These are phyloP conservation scores for Epinephelus cyanopodus DNA, from an alignment of 2,113 vertebrate species.

Conservation along the genomic window DNA sequence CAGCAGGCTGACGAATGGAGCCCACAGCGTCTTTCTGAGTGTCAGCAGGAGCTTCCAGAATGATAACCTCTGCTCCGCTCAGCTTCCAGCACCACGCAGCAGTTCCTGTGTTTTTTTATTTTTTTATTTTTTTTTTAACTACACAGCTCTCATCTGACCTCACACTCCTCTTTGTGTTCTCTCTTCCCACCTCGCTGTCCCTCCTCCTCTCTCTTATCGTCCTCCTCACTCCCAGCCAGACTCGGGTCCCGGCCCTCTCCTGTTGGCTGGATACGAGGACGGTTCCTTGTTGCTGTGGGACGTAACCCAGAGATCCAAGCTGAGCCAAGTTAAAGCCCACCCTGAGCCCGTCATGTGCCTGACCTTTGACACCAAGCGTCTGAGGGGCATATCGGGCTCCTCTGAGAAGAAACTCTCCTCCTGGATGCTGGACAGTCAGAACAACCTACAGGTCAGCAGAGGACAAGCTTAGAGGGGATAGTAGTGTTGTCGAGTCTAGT, in stretches of 20 bases:
- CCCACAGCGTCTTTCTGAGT: constrained; percentile 63
- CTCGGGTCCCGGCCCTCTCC: constrained; percentile 83
- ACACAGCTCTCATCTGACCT: constrained; percentile 23
- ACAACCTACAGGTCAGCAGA: constrained; percentile 92
- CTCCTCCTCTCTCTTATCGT: constrained; percentile 42
- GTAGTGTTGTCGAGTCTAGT: background rate
- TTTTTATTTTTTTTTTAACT: constrained; percentile 24
- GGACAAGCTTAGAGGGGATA: constrained; percentile 40
- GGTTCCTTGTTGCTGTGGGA: constrained; percentile 95
- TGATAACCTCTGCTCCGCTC: constrained; percentile 84
- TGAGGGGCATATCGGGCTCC: constrained; percentile 92
- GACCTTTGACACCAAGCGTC: constrained; percentile 89
- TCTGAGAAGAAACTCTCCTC: constrained; percentile 90
- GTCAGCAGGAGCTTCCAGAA: constrained; percentile 74
- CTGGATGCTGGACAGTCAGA: constrained; percentile 91
- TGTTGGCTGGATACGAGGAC: constrained; percentile 94
- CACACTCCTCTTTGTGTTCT: constrained; percentile 28
- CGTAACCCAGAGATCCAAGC: constrained; percentile 83
- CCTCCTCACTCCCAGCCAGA: constrained; percentile 78
- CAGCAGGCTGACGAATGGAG: constrained; percentile 78
- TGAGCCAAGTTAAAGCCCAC: constrained; percentile 88
- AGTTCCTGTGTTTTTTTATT: constrained; percentile 46
- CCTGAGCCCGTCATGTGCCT: constrained; percentile 94
- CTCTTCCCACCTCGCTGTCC: constrained; percentile 4
- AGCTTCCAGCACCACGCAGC: constrained; percentile 49